Evolutionary conservation across 2,797 vertebrate genomes (phyloP).

Genomic region (Platalea minor): DNA sequence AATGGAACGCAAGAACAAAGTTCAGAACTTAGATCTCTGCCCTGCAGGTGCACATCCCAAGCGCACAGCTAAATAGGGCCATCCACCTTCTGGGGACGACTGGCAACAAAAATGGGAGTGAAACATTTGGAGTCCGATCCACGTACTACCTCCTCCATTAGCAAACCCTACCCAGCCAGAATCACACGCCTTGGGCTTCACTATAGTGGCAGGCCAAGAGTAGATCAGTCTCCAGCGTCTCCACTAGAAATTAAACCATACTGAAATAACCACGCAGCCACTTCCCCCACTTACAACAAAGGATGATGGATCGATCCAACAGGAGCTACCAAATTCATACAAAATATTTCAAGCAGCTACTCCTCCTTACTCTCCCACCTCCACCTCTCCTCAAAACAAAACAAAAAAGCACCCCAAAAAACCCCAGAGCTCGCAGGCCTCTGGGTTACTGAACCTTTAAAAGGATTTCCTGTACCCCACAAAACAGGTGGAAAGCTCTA

Average conservation of each 20-base stretch:
- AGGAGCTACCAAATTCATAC: not conserved
- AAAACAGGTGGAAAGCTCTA: not conserved
- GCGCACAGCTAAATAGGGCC: not conserved
- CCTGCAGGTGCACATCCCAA: not conserved
- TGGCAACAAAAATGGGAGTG: not conserved
- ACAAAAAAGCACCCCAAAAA: no score
- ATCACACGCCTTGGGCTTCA: not conserved
- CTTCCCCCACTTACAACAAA: not conserved
- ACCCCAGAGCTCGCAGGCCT: accelerated
- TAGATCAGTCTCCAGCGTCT: not conserved
- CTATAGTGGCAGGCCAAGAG: accelerated
- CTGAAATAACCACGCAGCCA: not conserved
- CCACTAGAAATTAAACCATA: not conserved
- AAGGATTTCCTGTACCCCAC: not conserved
- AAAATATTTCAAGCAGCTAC: not conserved
- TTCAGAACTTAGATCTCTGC: not conserved
- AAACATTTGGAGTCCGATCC: not conserved
- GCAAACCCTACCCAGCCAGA: not conserved
- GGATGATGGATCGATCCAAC: not conserved
- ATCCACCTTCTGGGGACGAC: not conserved
- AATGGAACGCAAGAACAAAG: not conserved
- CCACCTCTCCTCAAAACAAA: not conserved
- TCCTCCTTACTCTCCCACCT: not conserved
- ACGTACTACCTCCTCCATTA: not conserved
- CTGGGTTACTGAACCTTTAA: not conserved